These are phyloP conservation scores for Paradoxurus hermaphroditus DNA, from an alignment of 2,113 vertebrate species.

Conservation along the genomic window DNA sequence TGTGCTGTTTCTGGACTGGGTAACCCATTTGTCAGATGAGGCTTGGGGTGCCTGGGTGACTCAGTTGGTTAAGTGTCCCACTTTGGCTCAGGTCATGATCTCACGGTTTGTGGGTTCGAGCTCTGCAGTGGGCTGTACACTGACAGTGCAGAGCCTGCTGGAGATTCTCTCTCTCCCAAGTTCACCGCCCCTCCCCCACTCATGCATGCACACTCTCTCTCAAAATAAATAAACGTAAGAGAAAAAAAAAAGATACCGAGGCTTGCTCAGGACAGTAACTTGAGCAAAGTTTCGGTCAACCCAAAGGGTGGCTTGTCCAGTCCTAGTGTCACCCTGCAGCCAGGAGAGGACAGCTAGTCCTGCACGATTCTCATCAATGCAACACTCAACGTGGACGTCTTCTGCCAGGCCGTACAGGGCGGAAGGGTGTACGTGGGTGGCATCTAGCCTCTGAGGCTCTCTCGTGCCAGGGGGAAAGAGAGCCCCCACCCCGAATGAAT, in stretches of 20 bases:
- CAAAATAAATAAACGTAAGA: no score
- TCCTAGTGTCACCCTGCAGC: background rate
- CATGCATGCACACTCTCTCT: no score
- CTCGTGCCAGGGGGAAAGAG: background rate
- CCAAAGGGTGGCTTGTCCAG: background rate
- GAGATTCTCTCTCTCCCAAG: no score
- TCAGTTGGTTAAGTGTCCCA: no score
- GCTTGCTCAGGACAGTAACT: background rate
- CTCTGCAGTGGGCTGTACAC: no score
- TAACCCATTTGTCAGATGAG: background rate
- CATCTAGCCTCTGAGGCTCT: background rate
- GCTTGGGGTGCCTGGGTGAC: no score
- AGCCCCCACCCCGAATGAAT: background rate
- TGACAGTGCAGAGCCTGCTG: no score
- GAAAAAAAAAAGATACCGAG: background rate
- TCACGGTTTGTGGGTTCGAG: no score
- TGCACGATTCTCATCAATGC: background rate
- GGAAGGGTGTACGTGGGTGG: fast-evolving
- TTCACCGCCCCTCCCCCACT: no score
- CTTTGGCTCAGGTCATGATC: no score
- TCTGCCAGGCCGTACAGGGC: background rate
- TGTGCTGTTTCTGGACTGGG: background rate
- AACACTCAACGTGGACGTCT: background rate
- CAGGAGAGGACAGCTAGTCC: background rate
- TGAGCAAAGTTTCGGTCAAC: background rate